Evolutionary conservation across 2,888 invertebrate species (phyloP).

Genomic region (Nycteola revayana): DNA sequence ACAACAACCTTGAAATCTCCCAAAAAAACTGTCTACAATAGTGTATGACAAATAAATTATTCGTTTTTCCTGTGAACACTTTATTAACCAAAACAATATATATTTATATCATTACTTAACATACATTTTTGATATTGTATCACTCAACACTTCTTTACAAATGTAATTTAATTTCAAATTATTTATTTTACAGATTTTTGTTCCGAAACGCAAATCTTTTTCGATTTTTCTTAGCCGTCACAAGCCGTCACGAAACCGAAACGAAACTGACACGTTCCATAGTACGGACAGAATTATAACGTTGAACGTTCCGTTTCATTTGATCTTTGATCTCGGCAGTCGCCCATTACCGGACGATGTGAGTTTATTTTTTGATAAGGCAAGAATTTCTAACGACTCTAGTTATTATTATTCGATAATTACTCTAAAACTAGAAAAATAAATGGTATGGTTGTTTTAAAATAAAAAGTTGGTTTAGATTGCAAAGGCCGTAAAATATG

Average conservation of each 20-base stretch:
- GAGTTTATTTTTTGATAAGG: no score
- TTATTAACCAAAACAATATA: slow-evolving; percentile 38
- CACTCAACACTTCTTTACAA: slow-evolving; percentile 25
- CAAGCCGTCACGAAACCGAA: slow-evolving; percentile 31
- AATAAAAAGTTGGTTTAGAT: no score
- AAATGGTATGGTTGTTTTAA: no score
- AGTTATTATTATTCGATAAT: no score
- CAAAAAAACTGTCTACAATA: slow-evolving; percentile 51
- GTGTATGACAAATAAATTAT: slow-evolving; percentile 35
- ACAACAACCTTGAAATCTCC: slow-evolving; percentile 70
- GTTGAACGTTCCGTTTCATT: no score
- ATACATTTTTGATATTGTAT: slow-evolving; percentile 32
- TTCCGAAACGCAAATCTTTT: slow-evolving; percentile 26
- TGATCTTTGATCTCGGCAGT: no score
- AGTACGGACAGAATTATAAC: slow-evolving; percentile 31
- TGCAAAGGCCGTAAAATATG: no score
- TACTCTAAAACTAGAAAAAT: no score
- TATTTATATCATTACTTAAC: slow-evolving; percentile 29
- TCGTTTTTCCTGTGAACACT: slow-evolving; percentile 28
- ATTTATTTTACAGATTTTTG: slow-evolving; percentile 15
- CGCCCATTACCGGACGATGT: no score
- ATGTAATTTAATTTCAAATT: slow-evolving; percentile 1
- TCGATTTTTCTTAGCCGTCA: no score
- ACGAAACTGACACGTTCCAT: slow-evolving; percentile 40
- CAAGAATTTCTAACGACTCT: no score